Evolutionary conservation across 2,797 vertebrate genomes (phyloP), one percentile per base, ranked within the genome.

Genomic region (Varecia variegata): DNA sequence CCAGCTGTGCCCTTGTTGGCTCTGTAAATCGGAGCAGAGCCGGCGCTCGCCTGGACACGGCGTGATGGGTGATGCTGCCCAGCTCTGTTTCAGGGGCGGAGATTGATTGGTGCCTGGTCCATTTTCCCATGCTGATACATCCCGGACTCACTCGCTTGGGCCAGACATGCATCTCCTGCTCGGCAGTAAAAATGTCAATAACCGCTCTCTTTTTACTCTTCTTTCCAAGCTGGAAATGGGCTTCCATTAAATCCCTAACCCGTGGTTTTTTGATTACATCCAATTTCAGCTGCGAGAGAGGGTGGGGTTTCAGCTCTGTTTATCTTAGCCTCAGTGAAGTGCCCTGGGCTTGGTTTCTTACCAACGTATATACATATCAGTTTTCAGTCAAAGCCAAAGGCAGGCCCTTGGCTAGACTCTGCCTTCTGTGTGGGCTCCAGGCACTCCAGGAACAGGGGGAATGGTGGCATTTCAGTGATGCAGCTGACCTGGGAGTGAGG

Each of bases 151-250:
- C 79, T 94, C 47, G 30, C 92, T 90, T 27, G 40, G 77, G 93
- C 74, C 60, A 70, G 92, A 88, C 92, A 71, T 92, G 79, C 58
- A 76, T 89, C 86, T 96, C 73, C 52, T 68, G 58, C 73, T 10
- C 20, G 58, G 93, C 87, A 93, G 93, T 88, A 95, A 95, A 97
- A 85, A 88, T 95, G 95, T 93, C 95, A 95, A 70, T 92, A 97
- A 67, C 47, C 0, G 1, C 47, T 94, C 52, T 96, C 83, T 62
- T 83, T 95, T 90, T 88, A 88, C 54, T 88, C 90, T 93, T 77
- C 92, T 76, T 88, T 94, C 76, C 60, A 74, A 18, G 67, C 67
- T 93, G 70, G 58, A 93, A 81, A 95, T 1, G 12, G 71, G 47
- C 73, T 85, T 94, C 87, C 83, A 85, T 96, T 97, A 96, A 95